Evolutionary conservation across 2,888 invertebrate genomes (phyloP), one percentile per base, ranked within the genome.

Genomic region (Tubulanus polymorphus): DNA sequence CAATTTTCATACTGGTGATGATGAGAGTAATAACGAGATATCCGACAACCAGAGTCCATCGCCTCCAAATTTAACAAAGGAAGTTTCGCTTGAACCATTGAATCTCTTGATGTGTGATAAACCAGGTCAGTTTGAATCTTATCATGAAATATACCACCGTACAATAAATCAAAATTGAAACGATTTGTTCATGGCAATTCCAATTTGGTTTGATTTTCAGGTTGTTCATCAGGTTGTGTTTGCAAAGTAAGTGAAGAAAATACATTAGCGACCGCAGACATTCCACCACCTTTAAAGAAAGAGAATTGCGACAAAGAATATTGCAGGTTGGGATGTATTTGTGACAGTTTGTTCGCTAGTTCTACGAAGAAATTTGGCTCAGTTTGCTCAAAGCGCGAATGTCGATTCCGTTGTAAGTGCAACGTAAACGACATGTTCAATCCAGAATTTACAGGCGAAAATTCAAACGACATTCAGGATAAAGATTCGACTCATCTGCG

Each of bases 201-300:
- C 18, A 8, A 8, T 5, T 41, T 8, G 20, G 18, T 41, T 41
- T 41, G 5, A 8, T 20, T 57, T 53, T 1, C 62, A 73, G 73
- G 73, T 23, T 73, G 73, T 57, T 64, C 72, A 8, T 73, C 72
- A 63, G 72, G 73, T 26, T 73, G 73, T 59, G 71, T 73, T 28
- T 73, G 73, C 59, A 71, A 73, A 51, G 64, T 73, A 46, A 72
- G 69, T 60, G 60, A 60, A 5, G 18, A 48, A 0, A 46, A 51
- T 10, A 26, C 20, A 12, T 18, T 47, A 12, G 26, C 20, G n/a
- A 15, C 37, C 12, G 25, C 18, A 8, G 26, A 35, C 18, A 47
- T 28, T 26, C 20, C 20, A 15, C 45, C 23, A 25, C 29, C 28
- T 53, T 37, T 15, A 41, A 45, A 32, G 20, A 63, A 61, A 48